Percentiles rank a stretch among this genome's conserved stretches.
phyloP scores from a whole-genome alignment of 2,888 invertebrate species.

The Acheta domesticus region DNA sequence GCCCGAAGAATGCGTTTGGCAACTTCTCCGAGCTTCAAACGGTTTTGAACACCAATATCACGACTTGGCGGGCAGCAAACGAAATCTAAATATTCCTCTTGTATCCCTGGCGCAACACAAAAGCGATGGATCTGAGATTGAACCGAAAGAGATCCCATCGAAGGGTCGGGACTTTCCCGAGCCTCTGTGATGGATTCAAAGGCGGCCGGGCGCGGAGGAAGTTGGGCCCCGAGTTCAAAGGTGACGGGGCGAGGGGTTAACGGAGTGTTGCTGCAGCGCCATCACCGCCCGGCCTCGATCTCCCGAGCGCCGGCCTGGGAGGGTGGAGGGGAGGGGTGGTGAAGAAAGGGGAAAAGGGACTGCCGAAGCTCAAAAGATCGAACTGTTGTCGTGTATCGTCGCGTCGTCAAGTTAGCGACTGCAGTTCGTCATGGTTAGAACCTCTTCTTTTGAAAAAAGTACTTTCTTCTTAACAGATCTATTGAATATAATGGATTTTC shows the following conservation, averaged over 20 bases:
- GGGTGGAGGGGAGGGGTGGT: no score
- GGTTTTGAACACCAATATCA: conserved; percentile 4
- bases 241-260: not conserved
- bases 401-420: no score
- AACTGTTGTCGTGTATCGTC: no score
- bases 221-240: not conserved
- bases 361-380: no score
- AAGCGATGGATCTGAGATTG: not conserved
- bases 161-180: not conserved
- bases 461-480: no score
- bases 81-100: conserved; percentile 4
- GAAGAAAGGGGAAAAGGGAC: no score
- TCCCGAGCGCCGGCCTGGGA: no score
- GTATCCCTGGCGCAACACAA: not conserved
- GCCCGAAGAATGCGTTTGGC: not conserved
- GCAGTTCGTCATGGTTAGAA: no score
- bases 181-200: conserved; percentile 9
- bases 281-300: no score
- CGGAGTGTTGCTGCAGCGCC: not conserved
- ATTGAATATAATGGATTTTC: no score
- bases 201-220: not conserved
- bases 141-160: not conserved
- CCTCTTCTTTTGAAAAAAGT: no score
- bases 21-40: not conserved
- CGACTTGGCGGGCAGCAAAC: not conserved